phyloP scores from a whole-genome alignment of 2,888 invertebrate genomes.

The Onchidella celtica region DNA sequence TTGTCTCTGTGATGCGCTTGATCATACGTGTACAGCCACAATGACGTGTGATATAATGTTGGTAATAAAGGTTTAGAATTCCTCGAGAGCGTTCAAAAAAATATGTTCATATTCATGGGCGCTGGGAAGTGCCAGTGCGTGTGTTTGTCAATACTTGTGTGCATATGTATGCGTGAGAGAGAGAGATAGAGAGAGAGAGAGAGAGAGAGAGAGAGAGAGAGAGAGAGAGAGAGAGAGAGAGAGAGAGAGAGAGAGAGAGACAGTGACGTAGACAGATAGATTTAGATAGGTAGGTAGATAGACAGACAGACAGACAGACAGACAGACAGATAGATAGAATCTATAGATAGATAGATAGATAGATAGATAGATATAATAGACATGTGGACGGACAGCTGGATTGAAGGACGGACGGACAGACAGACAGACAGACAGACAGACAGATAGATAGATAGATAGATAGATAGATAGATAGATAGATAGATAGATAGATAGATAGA shows the following conservation, averaged over 20 bases:
- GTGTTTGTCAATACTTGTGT: slow-evolving; percentile 23
- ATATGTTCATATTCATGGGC: too few species aligned
- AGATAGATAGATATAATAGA: slow-evolving; percentile 2
- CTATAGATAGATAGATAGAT: slow-evolving; percentile 2
- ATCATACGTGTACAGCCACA: too few species aligned
- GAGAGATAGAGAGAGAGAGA: slow-evolving; percentile 24
- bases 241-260: slow-evolving; percentile 16
- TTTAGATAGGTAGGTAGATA: background rate
- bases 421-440: too few species aligned
- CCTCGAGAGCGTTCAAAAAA: too few species aligned
- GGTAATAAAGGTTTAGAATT: too few species aligned
- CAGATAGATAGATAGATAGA: too few species aligned
- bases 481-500: too few species aligned
- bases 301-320: slow-evolving; percentile 4
- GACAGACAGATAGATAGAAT: background rate
- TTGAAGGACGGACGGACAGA: too few species aligned
- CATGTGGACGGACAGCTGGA: too few species aligned
- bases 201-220: slow-evolving; percentile 40
- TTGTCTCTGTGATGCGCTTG: too few species aligned
- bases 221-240: slow-evolving; percentile 22
- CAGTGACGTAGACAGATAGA: background rate
- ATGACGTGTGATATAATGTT: too few species aligned
- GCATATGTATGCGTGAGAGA: slow-evolving; percentile 12
- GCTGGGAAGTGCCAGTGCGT: slow-evolving; percentile 7
- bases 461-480: too few species aligned